Evolutionary conservation across 2,888 invertebrate species (phyloP), one percentile per base, ranked within the genome.

Genomic region (Macroteleia sp.): DNA sequence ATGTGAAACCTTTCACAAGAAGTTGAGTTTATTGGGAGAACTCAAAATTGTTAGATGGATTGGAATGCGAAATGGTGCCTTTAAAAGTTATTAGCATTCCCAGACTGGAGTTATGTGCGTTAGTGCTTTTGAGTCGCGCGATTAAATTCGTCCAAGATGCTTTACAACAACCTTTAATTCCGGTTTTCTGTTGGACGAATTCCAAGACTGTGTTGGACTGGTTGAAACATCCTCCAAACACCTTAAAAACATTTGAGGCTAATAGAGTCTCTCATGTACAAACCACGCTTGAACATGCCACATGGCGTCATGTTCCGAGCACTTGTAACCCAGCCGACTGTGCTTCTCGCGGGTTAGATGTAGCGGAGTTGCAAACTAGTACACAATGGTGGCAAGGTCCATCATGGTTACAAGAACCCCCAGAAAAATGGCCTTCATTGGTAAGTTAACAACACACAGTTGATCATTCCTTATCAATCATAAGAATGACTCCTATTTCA

Each of bases 181-280:
- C 20, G 1, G 3, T 66, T 25, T 54, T 17, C 30, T 56, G 54
- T 17, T 67, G 67, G 66, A 42, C 66, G 1, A 44, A 66, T 12
- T 44, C 44, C 46, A 66, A 52, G 19, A 66, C 56, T 1, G 22
- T 30, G 0, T 34, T 66, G 46, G 54, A 56, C 4, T 66, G 54
- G 56, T 9, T 66, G 34, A 30, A 14, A 8, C 9, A n/a, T 20
- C 42, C 16, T n/a, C 54, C 66, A 0, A 19, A 9, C 8, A 17
- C 14, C 0, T 17, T 42, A 1, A 41, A 34, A 5, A 52, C 54
- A 0, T 66, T 66, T 16, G 66, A 44, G 19, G 66, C 54, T 1
- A 52, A 66, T 46, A 25, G 25, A 25, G 25, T 25, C 25, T 32
- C 64, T 4, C 30, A 3, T 4, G 25, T 50, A 0, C 62, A 64